Conservation (phyloP, 2,888 invertebrate genomes). For the Drosophila austrosaltans region DNA sequence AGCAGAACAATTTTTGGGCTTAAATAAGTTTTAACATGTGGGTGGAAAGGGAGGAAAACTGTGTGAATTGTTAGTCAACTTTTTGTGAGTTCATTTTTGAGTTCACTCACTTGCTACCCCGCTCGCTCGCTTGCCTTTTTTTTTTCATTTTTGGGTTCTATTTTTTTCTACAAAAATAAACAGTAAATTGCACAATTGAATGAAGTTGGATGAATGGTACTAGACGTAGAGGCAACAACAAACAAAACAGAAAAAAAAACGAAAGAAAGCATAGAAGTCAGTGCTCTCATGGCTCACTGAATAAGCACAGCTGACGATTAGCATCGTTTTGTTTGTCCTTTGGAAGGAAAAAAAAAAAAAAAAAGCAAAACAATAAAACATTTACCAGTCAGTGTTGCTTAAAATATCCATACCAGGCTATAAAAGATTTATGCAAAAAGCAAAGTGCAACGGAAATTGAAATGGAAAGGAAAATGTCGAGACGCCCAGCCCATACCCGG, state of each 20-base stretch:
- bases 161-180: slow-evolving; percentile 9
- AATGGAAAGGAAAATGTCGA: slow-evolving; percentile 30
- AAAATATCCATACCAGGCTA: slow-evolving; percentile 44
- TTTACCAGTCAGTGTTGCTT: slow-evolving; percentile 33
- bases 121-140: neutral
- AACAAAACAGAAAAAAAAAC: too few species aligned
- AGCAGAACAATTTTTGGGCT: slow-evolving; percentile 44
- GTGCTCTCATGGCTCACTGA: slow-evolving; percentile 37
- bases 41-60: slow-evolving; percentile 26
- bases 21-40: slow-evolving; percentile 44
- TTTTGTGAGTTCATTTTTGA: slow-evolving; percentile 33
- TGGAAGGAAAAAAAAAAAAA: slow-evolving; percentile 18
- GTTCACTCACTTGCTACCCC: slow-evolving; percentile 10
- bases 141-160: too few species aligned
- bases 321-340: slow-evolving; percentile 39
- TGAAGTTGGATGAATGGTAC: slow-evolving; percentile 6
- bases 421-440: slow-evolving; percentile 66
- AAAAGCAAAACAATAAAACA: slow-evolving; percentile 22
- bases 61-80: slow-evolving; percentile 43
- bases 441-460: slow-evolving; percentile 35
- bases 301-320: slow-evolving; percentile 67
- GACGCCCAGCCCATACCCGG: neutral
- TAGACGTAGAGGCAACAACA: neutral
- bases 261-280: neutral
- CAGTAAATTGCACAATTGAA: slow-evolving; percentile 16